Percentiles rank a stretch among this genome's conserved stretches.
Conservation (phyloP, 2,113 vertebrate species). For the Edolisoma coerulescens region DNA sequence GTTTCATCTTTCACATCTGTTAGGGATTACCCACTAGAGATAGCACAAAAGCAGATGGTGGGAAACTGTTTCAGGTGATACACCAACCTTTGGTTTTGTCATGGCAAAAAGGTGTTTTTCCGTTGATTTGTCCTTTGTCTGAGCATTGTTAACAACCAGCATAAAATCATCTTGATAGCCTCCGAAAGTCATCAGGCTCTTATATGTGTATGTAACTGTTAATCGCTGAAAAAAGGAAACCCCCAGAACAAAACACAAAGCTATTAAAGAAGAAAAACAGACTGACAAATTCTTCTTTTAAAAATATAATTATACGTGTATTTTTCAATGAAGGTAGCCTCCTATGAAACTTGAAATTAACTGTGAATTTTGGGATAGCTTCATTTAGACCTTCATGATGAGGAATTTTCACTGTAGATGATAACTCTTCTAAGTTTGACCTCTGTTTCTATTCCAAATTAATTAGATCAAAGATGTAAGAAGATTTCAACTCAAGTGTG, state of each 20-base stretch:
- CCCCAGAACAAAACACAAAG: constrained; percentile 15
- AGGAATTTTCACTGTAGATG: not conserved
- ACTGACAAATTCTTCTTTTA: not conserved
- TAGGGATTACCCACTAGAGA: not conserved
- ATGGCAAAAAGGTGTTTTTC: constrained; percentile 91
- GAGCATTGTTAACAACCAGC: constrained; percentile 81
- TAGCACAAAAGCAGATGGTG: not conserved
- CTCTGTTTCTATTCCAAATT: not conserved
- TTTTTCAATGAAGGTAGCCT: not conserved
- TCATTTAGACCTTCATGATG: not conserved
- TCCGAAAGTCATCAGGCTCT: constrained; percentile 90
- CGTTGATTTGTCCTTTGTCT: constrained; percentile 82
- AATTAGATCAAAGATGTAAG: not conserved
- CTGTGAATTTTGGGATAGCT: not conserved
- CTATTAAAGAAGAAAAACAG: not conserved
- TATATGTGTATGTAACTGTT: constrained; percentile 82
- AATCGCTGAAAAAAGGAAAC: constrained; percentile 75
- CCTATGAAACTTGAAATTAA: not conserved
- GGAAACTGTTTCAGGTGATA: constrained; percentile 1
- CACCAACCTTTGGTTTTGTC: constrained; percentile 87
- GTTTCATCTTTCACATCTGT: constrained; percentile 22
- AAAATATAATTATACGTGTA: not conserved
- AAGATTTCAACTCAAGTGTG: not conserved
- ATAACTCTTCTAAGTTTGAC: not conserved
- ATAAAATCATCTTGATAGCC: constrained; percentile 92